A percentile compares a stretch with the other conserved stretches of the same genome.
Evolutionary conservation across 2,888 invertebrate species (phyloP).

Genomic region (Cheilosia urbana): DNA sequence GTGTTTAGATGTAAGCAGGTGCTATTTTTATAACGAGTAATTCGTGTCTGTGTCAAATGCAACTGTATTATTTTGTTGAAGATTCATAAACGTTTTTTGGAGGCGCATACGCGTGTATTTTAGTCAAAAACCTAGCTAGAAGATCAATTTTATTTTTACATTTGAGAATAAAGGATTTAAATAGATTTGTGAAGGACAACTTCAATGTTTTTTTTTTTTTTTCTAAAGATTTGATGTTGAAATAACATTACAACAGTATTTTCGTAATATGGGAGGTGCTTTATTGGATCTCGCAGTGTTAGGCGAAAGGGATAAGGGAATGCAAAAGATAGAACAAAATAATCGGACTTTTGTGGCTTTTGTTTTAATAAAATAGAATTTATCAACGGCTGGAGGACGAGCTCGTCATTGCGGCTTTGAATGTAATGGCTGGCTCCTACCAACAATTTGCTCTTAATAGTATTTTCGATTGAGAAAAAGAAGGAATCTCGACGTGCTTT

Average conservation of each 20-base stretch:
- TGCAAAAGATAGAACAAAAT: too few species aligned
- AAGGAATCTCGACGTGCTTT: too few species aligned
- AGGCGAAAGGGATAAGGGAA: too few species aligned
- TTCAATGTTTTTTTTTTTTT: conserved; percentile 4
- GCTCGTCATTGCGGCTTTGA: too few species aligned
- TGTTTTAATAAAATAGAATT: too few species aligned
- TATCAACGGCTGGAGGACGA: too few species aligned
- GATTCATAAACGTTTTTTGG: neutral
- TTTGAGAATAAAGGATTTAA: conserved; percentile 1
- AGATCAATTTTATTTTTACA: conserved; percentile 41
- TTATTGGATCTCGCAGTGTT: neutral
- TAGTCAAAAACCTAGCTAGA: neutral
- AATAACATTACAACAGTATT: conserved; percentile 1
- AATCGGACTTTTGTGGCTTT: too few species aligned
- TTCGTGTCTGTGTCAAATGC: neutral
- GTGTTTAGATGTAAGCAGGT: conserved; percentile 20
- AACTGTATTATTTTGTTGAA: conserved; percentile 3
- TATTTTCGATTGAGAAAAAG: too few species aligned
- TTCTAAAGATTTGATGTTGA: conserved; percentile 23
- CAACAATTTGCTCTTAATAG: too few species aligned
- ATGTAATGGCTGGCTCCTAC: too few species aligned
- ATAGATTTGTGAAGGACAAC: neutral
- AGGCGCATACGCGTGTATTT: neutral
- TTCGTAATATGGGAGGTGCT: neutral
- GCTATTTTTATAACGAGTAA: conserved; percentile 12